Base-by-base conservation (phyloP, 2,888 invertebrate species). In the Athalia rosae region DNA sequence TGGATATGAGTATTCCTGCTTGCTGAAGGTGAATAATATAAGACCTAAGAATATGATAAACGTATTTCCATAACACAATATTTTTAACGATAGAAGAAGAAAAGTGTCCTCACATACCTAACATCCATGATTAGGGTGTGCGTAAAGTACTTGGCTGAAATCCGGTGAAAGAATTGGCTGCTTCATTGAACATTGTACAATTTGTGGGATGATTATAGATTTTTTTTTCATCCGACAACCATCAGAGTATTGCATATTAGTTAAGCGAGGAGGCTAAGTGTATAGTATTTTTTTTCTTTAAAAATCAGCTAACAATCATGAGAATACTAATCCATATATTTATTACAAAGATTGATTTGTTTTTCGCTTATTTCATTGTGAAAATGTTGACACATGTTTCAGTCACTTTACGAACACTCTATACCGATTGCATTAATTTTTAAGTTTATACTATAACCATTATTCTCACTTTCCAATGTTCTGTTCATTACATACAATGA, bases 1-100 rank as follows among this genome's bases (percentile, higher is more conserved):
- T 87, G 87, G 86, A 86, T 83, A 86, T 80, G 84, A 88, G 87
- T 88, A 88, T 88, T 88, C 86, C 86, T 86, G 84, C 83, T 85
- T 83, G 85, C 83, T 82, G 82, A 84, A 80, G 83, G 78, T 84
- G 80, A 77, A 56, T 58, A 59, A 67, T 82, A 79, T 83, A 83
- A 83, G 78, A 80, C 81, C 61, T 85, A 86, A 85, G 82, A 84
- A 84, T 84, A 81, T 71, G 86, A 84, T 87, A 88, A 85, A 87
- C 85, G 86, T 87, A 87, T 86, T 87, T 83, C 85, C 85, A 71
- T 71, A 71, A 58, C 71, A 71, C 58, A 85, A 85, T 88, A 88
- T 87, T 88, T 88, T 88, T 86, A 86, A 88, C 84, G 86, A 87
- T 86, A 85, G 83, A 84, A 86, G 84, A 58, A 3, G 8, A 58